Evolutionary conservation across 2,888 invertebrate species (phyloP).

Genomic region (Baronia brevicornis): DNA sequence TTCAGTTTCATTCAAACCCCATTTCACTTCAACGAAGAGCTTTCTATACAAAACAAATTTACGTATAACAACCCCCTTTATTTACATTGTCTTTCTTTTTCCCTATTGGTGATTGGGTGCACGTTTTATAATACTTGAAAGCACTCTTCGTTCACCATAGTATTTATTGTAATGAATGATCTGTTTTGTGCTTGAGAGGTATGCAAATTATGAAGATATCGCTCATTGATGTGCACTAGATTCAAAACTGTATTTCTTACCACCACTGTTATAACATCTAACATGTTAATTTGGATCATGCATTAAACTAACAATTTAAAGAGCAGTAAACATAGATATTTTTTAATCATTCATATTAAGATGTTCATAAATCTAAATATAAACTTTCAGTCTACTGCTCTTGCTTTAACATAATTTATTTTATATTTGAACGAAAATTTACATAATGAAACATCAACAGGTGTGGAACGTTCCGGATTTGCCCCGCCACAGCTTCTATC

Average conservation of each 20-base stretch:
- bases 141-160: conserved; percentile 60
- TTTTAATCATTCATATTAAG: conserved; percentile 15
- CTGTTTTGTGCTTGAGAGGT: conserved; percentile 14
- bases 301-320: conserved; percentile 58
- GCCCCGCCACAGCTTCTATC: conserved; percentile 75
- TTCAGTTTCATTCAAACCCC: conserved; percentile 70
- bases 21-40: conserved; percentile 69
- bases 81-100: conserved; percentile 22
- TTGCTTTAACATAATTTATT: conserved; percentile 17
- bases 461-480: conserved; percentile 63
- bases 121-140: conserved; percentile 62
- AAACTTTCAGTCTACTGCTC: conserved; percentile 52
- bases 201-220: conserved; percentile 9
- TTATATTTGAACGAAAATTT: conserved; percentile 18
- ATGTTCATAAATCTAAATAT: conserved; percentile 19
- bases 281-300: conserved; percentile 62
- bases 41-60: conserved; percentile 42
- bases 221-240: conserved; percentile 27
- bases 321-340: conserved; percentile 49
- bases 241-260: conserved; percentile 49
- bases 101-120: conserved; percentile 65
- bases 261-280: conserved; percentile 60
- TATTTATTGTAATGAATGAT: conserved; percentile 57
- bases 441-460: conserved; percentile 39
- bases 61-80: conserved; percentile 17